phyloP scores from a whole-genome alignment of 2,797 vertebrate species.

The Acropternis orthonyx region DNA sequence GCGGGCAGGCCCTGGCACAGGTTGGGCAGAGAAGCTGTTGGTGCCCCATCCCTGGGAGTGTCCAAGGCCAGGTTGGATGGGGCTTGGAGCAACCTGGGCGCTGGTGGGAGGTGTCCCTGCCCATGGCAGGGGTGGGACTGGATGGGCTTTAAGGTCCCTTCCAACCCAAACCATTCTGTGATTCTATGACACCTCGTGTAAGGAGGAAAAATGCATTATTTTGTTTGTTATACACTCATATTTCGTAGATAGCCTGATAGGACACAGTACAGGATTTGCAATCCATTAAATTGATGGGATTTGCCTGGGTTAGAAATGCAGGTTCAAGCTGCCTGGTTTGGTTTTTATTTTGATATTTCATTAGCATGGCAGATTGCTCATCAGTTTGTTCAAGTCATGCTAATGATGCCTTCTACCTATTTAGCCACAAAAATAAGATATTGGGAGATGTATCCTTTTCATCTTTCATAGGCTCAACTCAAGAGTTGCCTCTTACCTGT shows the following conservation, averaged over 20 bases:
- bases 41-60: neutral
- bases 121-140: neutral
- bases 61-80: rapidly evolving
- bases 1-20: neutral
- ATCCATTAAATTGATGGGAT: neutral
- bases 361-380: neutral
- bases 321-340: neutral
- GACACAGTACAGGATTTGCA: neutral
- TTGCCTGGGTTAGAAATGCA: neutral
- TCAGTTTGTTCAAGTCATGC: neutral
- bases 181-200: rapidly evolving
- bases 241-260: neutral
- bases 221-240: rapidly evolving
- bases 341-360: neutral
- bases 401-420: neutral
- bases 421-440: neutral
- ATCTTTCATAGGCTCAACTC: neutral
- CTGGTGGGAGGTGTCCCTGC: neutral
- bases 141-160: neutral
- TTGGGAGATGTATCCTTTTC: neutral
- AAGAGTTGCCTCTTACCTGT: neutral
- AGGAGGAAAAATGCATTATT: neutral
- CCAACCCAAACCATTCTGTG: neutral
- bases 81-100: neutral
- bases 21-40: neutral